Conservation (phyloP, 2,797 vertebrate genomes). For the Knipowitschia caucasica region DNA sequence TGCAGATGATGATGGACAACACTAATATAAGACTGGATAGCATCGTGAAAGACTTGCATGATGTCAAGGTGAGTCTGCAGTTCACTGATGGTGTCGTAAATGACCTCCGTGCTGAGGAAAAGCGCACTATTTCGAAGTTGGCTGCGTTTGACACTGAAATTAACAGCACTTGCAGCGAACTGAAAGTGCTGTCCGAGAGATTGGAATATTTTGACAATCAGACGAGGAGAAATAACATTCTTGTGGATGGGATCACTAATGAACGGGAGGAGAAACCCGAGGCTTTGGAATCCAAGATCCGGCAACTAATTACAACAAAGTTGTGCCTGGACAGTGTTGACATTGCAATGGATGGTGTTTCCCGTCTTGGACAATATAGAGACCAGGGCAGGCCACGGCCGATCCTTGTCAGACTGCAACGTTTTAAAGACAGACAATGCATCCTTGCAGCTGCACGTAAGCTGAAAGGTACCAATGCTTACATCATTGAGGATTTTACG, state of each 20-base stretch:
- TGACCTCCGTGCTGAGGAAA: not conserved
- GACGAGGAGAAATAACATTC: not conserved
- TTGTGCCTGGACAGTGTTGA: not conserved
- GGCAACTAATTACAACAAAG: not conserved
- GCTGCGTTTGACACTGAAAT: not conserved
- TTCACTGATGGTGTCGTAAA: not conserved
- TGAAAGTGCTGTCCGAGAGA: not conserved
- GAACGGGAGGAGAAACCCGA: no score
- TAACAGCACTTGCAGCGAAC: not conserved
- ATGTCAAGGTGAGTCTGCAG: not conserved
- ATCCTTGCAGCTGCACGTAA: not conserved
- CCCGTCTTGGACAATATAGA: not conserved
- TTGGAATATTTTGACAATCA: not conserved
- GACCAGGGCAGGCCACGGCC: not conserved
- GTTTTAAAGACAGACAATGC: not conserved
- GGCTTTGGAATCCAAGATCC: not conserved
- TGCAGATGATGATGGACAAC: not conserved
- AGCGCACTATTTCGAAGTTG: no score
- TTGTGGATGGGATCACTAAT: not conserved
- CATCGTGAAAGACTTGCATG: not conserved
- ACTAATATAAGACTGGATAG: not conserved
- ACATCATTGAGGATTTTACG: not conserved
- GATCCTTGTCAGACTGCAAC: not conserved
- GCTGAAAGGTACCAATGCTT: not conserved
- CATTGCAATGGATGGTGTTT: not conserved